phyloP scores from a whole-genome alignment of 1,140 invertebrate species.

The Ostrea denselamellosa region DNA sequence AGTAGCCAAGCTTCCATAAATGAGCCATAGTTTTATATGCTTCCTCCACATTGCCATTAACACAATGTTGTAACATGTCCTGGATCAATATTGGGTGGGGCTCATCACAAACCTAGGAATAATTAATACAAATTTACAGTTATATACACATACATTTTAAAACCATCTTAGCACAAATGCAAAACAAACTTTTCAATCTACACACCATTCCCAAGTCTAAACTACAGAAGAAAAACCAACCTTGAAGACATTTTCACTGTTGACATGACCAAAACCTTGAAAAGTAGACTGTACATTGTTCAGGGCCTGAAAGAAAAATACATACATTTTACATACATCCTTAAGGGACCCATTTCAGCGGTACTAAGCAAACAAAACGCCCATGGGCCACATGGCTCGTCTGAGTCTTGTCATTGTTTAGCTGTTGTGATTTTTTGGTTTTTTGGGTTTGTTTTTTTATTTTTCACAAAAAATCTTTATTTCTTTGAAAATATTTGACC shows the following conservation, averaged over 20 bases:
- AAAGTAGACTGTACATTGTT: slow-evolving; percentile 99
- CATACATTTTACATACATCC: no score
- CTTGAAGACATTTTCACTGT: slow-evolving; percentile 98
- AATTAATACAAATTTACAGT: slow-evolving; percentile 19
- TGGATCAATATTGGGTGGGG: slow-evolving; percentile 96
- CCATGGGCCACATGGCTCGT: no score
- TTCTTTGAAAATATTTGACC: no score
- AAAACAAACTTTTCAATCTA: neutral
- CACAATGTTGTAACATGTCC: slow-evolving; percentile 94
- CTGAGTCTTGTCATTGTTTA: no score
- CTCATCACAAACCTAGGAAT: slow-evolving; percentile 94
- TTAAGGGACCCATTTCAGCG: no score
- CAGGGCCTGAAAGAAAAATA: slow-evolving; percentile 82
- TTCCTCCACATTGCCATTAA: slow-evolving; percentile 89
- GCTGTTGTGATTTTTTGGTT: no score
- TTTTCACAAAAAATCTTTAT: no score
- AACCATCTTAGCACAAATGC: neutral
- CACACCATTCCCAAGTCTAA: no score
- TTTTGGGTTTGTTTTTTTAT: no score
- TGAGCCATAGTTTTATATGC: slow-evolving; percentile 93
- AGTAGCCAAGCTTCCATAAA: slow-evolving; percentile 95
- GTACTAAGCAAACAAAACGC: no score
- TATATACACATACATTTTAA: neutral
- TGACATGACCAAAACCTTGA: slow-evolving; percentile 96
- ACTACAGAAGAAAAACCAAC: slow-evolving; percentile 71